phyloP scores from a whole-genome alignment of 2,888 invertebrate genomes.

The Polylopha cassiicola region DNA sequence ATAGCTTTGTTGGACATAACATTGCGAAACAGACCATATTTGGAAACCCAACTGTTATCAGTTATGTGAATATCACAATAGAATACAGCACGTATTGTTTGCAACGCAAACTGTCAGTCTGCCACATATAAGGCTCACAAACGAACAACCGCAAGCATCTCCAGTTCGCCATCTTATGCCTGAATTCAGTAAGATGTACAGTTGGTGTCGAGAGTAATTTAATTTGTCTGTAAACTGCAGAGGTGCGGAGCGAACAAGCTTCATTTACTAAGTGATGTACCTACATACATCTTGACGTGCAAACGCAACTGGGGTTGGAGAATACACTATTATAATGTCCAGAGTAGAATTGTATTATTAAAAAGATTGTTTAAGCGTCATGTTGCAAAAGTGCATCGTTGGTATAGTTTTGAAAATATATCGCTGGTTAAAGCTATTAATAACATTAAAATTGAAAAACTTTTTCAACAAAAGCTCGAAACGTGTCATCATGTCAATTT shows the following conservation, averaged over 20 bases:
- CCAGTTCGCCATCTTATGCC: constrained; percentile 24
- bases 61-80: too few relatives aligned
- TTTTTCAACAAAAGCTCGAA: too few relatives aligned
- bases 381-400: too few relatives aligned
- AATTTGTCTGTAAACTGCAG: constrained; percentile 32
- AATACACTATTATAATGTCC: constrained; percentile 13
- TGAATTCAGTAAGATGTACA: constrained; percentile 36
- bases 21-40: too few relatives aligned
- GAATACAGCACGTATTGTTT: constrained; percentile 8
- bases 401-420: too few relatives aligned
- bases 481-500: too few relatives aligned
- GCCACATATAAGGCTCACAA: constrained; percentile 1
- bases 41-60: too few relatives aligned
- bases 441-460: too few relatives aligned
- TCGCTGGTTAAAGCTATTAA: too few relatives aligned
- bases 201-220: constrained; percentile 37
- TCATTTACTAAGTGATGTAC: constrained; percentile 34
- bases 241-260: constrained; percentile 31
- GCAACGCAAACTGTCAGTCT: constrained; percentile 10
- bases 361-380: too few relatives aligned
- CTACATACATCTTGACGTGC: constrained; percentile 16
- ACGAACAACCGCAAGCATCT: constrained; percentile 24
- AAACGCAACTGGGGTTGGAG: constrained; percentile 3
- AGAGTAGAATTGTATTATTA: too few relatives aligned
- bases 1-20: too few relatives aligned